Conservation (phyloP, 1,140 invertebrate species). For the Drosophila cardini region DNA sequence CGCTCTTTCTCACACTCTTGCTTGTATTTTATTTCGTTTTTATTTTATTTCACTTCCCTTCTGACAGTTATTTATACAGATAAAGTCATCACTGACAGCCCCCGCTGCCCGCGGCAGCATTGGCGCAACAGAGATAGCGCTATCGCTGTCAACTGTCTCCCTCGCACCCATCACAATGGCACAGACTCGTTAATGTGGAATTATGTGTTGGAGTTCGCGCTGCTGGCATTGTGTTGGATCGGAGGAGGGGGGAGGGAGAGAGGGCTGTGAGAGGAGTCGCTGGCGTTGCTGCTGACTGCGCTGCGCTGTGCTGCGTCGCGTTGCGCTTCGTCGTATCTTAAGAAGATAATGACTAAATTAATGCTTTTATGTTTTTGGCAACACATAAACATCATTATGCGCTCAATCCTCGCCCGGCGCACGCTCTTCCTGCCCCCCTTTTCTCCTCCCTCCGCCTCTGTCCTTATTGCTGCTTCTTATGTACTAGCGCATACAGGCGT, state of each 20-base stretch:
- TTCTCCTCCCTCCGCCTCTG: too few species aligned
- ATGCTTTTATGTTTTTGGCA: constrained; percentile 85
- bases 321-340: constrained; percentile 71
- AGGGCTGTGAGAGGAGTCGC: constrained; percentile 6
- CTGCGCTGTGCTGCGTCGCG: constrained; percentile 26
- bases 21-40: constrained; percentile 36
- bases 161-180: constrained; percentile 49
- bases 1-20: constrained; percentile 6
- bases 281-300: constrained; percentile 9
- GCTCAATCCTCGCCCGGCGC: constrained; percentile 71
- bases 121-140: constrained; percentile 21
- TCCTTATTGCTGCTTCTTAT: constrained; percentile 10
- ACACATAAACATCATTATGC: constrained; percentile 85
- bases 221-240: constrained; percentile 20
- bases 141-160: constrained; percentile 21
- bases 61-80: constrained; percentile 83
- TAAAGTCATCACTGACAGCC: constrained; percentile 81
- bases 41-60: constrained; percentile 37
- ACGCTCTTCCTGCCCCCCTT: constrained; percentile 6
- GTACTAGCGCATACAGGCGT: constrained; percentile 2
- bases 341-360: constrained; percentile 85
- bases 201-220: constrained; percentile 52
- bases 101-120: constrained; percentile 43
- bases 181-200: constrained; percentile 48
- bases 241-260: constrained; percentile 1